Conservation (phyloP, 2,113 vertebrate species). For the Synodontis membranacea region DNA sequence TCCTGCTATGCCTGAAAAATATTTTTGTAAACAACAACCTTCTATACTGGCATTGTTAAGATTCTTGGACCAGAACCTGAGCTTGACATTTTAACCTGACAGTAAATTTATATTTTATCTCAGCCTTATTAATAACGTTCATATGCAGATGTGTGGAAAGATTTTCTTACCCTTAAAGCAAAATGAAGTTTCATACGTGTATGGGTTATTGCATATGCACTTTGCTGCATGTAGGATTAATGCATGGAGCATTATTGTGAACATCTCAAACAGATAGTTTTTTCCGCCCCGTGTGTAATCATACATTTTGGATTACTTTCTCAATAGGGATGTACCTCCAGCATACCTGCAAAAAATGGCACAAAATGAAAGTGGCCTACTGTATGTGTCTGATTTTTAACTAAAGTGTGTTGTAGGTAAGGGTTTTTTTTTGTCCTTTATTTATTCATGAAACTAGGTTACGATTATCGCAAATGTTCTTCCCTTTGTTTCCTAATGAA, state of each 20-base stretch:
- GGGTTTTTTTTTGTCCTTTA: constrained; percentile 39
- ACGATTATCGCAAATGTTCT: background rate
- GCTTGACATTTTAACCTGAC: constrained; percentile 19
- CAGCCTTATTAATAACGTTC: background rate
- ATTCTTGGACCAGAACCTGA: constrained; percentile 88
- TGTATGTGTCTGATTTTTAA: constrained; percentile 64
- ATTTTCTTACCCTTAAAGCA: background rate
- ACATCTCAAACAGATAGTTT: background rate
- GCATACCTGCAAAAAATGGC: constrained; percentile 63
- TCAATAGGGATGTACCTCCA: constrained; percentile 60
- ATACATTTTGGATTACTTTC: background rate
- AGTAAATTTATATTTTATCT: background rate
- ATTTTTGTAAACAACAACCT: too few relatives aligned
- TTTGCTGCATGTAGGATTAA: background rate
- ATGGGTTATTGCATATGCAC: background rate
- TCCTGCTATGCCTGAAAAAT: background rate
- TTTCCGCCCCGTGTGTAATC: background rate
- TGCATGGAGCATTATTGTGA: too few relatives aligned
- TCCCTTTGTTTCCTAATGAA: background rate
- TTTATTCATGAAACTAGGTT: background rate
- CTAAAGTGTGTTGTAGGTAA: constrained; percentile 60
- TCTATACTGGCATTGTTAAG: constrained; percentile 73
- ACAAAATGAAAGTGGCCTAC: constrained; percentile 61
- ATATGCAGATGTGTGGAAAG: background rate
- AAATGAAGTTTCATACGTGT: background rate